These are phyloP conservation scores for Lycopodina hypogea DNA, from an alignment of 37 sponge, comb jelly and placozoan species.

Conservation along the genomic window DNA sequence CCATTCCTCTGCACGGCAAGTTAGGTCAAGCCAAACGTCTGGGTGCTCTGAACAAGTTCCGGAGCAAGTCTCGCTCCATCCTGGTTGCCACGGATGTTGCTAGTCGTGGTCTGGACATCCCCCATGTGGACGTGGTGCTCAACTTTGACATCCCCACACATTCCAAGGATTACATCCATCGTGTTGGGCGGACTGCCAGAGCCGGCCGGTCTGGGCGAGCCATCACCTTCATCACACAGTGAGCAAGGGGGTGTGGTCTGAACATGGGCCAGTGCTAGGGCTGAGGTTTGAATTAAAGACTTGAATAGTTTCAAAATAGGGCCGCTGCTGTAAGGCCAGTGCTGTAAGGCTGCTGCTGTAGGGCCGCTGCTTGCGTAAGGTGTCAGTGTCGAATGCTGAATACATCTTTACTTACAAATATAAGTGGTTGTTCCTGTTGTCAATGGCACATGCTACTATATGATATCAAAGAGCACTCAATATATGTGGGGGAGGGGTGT, in stretches of 20 bases:
- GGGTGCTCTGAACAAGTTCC: slow-evolving; percentile 97
- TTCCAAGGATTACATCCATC: slow-evolving; percentile 98
- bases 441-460: too few species aligned
- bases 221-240: slow-evolving; percentile 97
- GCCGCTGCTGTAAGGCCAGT: too few species aligned
- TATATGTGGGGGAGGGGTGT: too few species aligned
- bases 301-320: neutral
- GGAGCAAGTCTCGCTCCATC: slow-evolving; percentile 78
- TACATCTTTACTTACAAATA: too few species aligned
- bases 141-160: slow-evolving; percentile 99
- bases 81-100: slow-evolving; percentile 98
- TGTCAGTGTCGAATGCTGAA: too few species aligned
- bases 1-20: slow-evolving; percentile 96
- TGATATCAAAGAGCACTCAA: too few species aligned
- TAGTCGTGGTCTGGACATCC: slow-evolving; percentile 97
- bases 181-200: slow-evolving; percentile 96
- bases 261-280: neutral
- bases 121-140: slow-evolving; percentile 97
- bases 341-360: too few species aligned
- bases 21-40: slow-evolving; percentile 87
- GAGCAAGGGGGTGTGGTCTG: slow-evolving; percentile 3
- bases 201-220: slow-evolving; percentile 92
- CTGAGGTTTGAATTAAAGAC: neutral
- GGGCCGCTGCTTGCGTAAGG: too few species aligned
- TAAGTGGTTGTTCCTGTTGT: too few species aligned